Evolutionary conservation across 2,113 vertebrate species (phyloP), one percentile per base, ranked within the genome.

Genomic region (Hymenochirus boettgeri): DNA sequence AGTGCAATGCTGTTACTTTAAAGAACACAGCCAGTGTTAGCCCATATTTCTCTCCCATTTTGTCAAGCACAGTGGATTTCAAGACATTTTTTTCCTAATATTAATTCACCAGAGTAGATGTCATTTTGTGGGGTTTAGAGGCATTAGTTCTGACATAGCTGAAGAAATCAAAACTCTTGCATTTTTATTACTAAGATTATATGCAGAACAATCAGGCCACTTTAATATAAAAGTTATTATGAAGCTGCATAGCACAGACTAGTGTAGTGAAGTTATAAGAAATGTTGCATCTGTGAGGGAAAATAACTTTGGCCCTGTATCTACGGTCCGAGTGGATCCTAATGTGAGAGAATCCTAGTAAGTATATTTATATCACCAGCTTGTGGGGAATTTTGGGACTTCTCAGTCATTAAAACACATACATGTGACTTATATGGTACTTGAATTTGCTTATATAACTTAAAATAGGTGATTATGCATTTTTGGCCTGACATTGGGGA

Each of bases 141-240:
- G 46, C 46, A 48, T 48, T 48, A 48, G 46, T 48, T 48, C 46
- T 48, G 46, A 48, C 46, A 48, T 12, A 48, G 46, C 46, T 48
- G 22, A 23, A 48, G 46, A 48, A 48, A 48, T 48, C 46, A 48
- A 48, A 48, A 48, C 21, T 21, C 46, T 48, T 48, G 46, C 21
- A 48, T 48, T 48, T 48, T 48, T 48, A 48, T 48, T 48, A 48
- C 46, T 48, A 48, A 48, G 46, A 48, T 48, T 48, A 48, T 48
- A 48, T 48, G 46, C 19, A 48, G 46, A 48, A 48, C 18, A 48
- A 10, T 48, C 46, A 48, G 21, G 21, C 21, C 18, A 11, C 46
- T 22, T 21, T 21, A 48, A 48, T 48, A 48, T 48, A 48, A 23
- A 48, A 21, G 46, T 12, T 22, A 21, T 48, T 48, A 22, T 48